Conservation (phyloP, 2,888 invertebrate species). For the Pandemis corylana region DNA sequence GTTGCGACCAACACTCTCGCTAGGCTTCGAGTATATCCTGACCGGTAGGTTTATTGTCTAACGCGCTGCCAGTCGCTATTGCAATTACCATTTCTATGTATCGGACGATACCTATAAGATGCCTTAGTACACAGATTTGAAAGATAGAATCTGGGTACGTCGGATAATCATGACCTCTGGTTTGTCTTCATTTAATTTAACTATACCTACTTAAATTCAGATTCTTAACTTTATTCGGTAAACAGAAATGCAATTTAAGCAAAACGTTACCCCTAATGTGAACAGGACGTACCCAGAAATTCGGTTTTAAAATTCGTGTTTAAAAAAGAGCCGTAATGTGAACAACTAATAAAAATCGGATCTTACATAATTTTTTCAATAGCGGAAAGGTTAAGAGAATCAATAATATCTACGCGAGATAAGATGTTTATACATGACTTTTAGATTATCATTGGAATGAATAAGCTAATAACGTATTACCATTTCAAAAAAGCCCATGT, state of each 20-base stretch:
- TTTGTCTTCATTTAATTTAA: background rate
- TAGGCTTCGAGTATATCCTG: background rate
- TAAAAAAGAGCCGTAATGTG: background rate
- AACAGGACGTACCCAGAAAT: too few relatives aligned
- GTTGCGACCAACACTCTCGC: constrained; percentile 42
- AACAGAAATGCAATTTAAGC: background rate
- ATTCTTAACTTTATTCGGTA: background rate
- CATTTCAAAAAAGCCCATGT: background rate
- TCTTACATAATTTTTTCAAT: background rate
- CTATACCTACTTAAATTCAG: background rate
- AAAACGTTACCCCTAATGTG: background rate
- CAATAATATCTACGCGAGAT: constrained; percentile 10
- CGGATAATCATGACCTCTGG: background rate
- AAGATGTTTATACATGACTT: constrained; percentile 12
- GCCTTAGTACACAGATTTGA: too few relatives aligned
- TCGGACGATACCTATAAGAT: too few relatives aligned
- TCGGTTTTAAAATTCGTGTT: too few relatives aligned
- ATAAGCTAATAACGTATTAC: background rate
- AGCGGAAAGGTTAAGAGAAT: background rate
- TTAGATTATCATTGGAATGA: constrained; percentile 10
- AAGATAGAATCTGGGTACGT: too few relatives aligned
- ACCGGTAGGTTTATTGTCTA: background rate
- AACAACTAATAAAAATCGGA: background rate
- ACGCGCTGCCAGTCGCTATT: too few relatives aligned
- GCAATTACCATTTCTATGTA: too few relatives aligned